Evolutionary conservation across 1,140 invertebrate genomes (phyloP).

Genomic region (Belonocnema kinseyi): DNA sequence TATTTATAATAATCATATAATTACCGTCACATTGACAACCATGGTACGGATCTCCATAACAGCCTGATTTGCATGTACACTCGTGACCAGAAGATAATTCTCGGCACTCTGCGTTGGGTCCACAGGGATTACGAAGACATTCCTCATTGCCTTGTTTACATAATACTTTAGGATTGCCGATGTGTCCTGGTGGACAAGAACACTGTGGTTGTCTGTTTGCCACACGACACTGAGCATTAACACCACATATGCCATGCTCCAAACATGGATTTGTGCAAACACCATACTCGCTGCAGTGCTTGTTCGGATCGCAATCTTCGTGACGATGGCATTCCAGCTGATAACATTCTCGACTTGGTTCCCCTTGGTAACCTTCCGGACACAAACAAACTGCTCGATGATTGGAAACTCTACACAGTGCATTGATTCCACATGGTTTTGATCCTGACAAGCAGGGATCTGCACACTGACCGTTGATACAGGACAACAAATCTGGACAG

Average conservation of each 20-base stretch:
- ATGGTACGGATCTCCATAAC: slow-evolving; percentile 86
- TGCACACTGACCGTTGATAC: slow-evolving; percentile 84
- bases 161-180: slow-evolving; percentile 87
- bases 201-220: slow-evolving; percentile 85
- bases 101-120: slow-evolving; percentile 87
- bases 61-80: slow-evolving; percentile 87
- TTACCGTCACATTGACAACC: slow-evolving; percentile 85
- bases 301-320: slow-evolving; percentile 86
- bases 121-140: slow-evolving; percentile 88
- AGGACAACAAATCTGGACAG: slow-evolving; percentile 85
- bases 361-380: slow-evolving; percentile 88
- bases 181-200: slow-evolving; percentile 89
- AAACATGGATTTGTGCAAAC: slow-evolving; percentile 90
- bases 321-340: slow-evolving; percentile 86
- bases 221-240: slow-evolving; percentile 91
- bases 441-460: slow-evolving; percentile 83
- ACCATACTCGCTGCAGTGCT: slow-evolving; percentile 83
- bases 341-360: slow-evolving; percentile 84
- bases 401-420: slow-evolving; percentile 84
- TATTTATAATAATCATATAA: slow-evolving; percentile 59
- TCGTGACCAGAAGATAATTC: slow-evolving; percentile 83
- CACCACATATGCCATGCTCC: slow-evolving; percentile 84
- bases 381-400: slow-evolving; percentile 90
- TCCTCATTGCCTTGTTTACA: slow-evolving; percentile 83
- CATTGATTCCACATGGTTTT: slow-evolving; percentile 84